phyloP scores from a whole-genome alignment of 1,140 invertebrate genomes.

The Caenorhabditis brenneri region DNA sequence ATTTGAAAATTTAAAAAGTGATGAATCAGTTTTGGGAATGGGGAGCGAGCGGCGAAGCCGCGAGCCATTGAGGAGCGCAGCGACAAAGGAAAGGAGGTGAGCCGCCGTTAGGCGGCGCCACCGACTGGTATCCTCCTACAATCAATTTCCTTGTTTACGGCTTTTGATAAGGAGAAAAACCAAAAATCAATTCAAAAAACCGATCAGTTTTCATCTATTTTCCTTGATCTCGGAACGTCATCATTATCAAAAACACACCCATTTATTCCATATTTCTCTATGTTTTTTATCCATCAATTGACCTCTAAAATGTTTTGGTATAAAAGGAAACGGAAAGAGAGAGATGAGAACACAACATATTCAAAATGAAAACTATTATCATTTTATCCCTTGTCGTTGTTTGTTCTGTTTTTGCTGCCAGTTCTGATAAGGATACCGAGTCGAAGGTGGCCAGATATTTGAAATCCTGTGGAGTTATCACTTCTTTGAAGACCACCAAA shows the following conservation, averaged over 20 bases:
- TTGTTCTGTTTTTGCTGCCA: neutral
- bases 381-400: neutral
- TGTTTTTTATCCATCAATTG: neutral
- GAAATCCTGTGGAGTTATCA: constrained; percentile 32
- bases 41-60: too few species aligned
- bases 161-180: too few species aligned
- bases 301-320: neutral
- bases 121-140: too few species aligned
- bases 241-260: neutral
- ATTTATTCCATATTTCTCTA: neutral
- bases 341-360: neutral
- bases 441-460: constrained; percentile 20
- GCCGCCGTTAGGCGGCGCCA: too few species aligned
- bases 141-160: too few species aligned
- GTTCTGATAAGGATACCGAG: constrained; percentile 25
- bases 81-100: too few species aligned
- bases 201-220: neutral
- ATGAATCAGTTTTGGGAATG: too few species aligned
- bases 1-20: too few species aligned
- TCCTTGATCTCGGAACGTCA: constrained; percentile 15
- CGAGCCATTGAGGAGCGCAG: too few species aligned
- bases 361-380: constrained; percentile 18
- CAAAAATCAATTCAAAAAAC: neutral
- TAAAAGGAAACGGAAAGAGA: neutral
- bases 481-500: neutral